Percentiles rank a stretch among this genome's conserved stretches.
Conservation (phyloP, 2,888 invertebrate genomes). For the Latrodectus hesperus region DNA sequence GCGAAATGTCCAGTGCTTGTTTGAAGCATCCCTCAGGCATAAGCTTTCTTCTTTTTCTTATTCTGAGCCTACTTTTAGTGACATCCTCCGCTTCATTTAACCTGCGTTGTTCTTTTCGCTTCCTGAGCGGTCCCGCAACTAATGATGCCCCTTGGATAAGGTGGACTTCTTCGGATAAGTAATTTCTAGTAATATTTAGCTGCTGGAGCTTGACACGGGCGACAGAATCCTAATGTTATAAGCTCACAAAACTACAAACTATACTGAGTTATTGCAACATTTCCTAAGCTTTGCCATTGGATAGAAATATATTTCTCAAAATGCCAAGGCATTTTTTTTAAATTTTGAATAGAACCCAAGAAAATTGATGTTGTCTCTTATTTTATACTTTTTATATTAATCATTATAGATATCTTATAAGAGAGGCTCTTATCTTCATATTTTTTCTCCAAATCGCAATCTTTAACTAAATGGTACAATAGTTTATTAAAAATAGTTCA, state of each 20-base stretch:
- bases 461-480: too few species aligned
- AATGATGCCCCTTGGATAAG: conserved; percentile 42
- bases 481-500: too few species aligned
- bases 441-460: too few species aligned
- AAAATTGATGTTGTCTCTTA: too few species aligned
- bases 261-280: too few species aligned
- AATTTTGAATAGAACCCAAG: neutral
- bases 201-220: neutral
- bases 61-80: neutral
- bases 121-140: conserved; percentile 12
- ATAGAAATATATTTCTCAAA: too few species aligned
- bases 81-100: conserved; percentile 36
- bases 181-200: conserved; percentile 24
- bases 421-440: too few species aligned
- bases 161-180: conserved; percentile 23
- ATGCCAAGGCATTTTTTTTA: neutral
- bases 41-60: conserved; percentile 18
- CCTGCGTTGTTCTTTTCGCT: conserved; percentile 19
- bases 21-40: conserved; percentile 37
- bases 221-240: neutral
- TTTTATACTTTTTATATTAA: too few species aligned
- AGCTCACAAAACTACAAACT: too few species aligned
- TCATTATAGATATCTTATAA: too few species aligned
- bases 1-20: conserved; percentile 24
- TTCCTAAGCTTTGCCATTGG: too few species aligned